Evolutionary conservation across 2,888 invertebrate genomes (phyloP).

Genomic region (Dryomyza anilis): DNA sequence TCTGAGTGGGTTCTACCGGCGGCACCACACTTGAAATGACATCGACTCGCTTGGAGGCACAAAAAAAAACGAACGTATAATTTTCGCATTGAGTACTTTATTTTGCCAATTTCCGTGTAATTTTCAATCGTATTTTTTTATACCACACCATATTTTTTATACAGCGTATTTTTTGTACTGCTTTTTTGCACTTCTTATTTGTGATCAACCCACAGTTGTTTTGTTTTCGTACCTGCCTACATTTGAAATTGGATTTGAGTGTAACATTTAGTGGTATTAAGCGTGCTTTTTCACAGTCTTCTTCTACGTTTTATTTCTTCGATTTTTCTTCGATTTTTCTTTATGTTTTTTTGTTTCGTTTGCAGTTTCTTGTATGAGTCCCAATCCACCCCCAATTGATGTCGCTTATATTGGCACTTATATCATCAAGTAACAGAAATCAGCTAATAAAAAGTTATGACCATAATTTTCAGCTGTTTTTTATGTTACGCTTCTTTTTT

Average conservation of each 20-base stretch:
- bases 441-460: slow-evolving; percentile 18
- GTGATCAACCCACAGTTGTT: background rate
- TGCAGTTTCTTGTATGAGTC: background rate
- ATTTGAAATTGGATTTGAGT: too few species aligned
- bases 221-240: too few species aligned
- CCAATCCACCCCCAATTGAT: background rate
- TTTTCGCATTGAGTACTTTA: slow-evolving; percentile 14
- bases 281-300: background rate
- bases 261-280: too few species aligned
- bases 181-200: background rate
- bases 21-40: background rate
- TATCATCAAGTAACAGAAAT: background rate
- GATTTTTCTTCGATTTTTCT: background rate
- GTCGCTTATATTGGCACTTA: background rate
- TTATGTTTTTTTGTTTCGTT: background rate
- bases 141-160: too few species aligned
- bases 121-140: background rate
- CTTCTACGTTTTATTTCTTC: background rate
- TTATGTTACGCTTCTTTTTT: background rate
- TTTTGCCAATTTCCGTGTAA: slow-evolving; percentile 4
- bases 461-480: slow-evolving; percentile 11
- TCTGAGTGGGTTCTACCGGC: background rate
- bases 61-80: background rate
- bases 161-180: background rate
- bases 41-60: background rate